A percentile compares a stretch with the other conserved stretches of the same genome.
These are phyloP conservation scores for Dendropsophus ebraccatus DNA, from an alignment of 2,113 vertebrate genomes.

Conservation along the genomic window DNA sequence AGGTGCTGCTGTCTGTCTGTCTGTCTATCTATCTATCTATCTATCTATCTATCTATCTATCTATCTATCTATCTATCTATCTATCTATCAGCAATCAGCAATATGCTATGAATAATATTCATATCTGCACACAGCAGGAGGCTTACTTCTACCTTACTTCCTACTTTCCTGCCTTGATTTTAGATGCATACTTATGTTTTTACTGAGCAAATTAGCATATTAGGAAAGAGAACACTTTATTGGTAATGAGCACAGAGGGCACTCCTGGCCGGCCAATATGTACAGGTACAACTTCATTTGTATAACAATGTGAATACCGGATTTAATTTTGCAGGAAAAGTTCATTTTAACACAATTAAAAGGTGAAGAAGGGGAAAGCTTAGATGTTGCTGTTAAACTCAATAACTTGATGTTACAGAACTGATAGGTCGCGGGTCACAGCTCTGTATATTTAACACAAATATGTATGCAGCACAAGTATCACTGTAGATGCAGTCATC, in stretches of 20 bases:
- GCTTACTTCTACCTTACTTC: background rate
- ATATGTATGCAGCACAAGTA: background rate
- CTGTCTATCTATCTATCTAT: no score
- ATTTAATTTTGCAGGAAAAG: background rate
- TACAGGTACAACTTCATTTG: background rate
- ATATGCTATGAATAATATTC: no score
- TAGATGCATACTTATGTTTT: background rate
- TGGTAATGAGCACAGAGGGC: background rate
- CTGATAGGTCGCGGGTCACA: background rate
- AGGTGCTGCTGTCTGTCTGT: no score
- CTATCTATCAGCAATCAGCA: no score
- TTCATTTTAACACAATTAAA: conserved; percentile 6
- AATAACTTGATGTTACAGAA: background rate
- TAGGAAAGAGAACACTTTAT: background rate
- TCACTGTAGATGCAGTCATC: background rate
- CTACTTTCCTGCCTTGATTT: background rate
- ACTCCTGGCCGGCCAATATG: background rate
- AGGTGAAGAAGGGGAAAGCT: background rate
- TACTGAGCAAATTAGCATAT: background rate
- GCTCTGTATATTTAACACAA: background rate
- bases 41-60: no score
- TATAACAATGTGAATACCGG: background rate
- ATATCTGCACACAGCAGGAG: no score
- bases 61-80: no score
- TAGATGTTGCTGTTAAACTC: background rate